Conservation (phyloP, 2,113 vertebrate species). For the Cranoglanis bouderius region DNA sequence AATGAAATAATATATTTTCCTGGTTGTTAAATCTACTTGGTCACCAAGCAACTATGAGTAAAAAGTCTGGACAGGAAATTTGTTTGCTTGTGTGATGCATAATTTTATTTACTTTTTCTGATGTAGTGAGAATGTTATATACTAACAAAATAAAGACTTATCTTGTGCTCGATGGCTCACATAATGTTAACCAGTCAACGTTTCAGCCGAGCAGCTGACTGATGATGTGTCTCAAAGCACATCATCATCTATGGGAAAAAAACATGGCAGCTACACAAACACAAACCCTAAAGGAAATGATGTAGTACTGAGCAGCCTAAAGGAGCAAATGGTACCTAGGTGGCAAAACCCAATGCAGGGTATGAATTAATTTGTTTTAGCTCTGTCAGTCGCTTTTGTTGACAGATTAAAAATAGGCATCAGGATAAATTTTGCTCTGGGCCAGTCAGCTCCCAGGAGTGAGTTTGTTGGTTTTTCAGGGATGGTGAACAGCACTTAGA, state of each 20-base stretch:
- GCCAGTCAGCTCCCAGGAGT: background rate
- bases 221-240: no score
- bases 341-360: background rate
- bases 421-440: background rate
- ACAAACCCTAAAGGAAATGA: background rate
- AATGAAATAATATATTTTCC: no score
- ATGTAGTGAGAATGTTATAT: no score
- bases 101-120: no score
- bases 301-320: background rate
- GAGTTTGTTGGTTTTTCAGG: background rate
- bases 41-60: background rate
- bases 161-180: no score
- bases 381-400: background rate
- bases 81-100: no score
- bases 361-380: background rate
- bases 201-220: no score
- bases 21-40: no score
- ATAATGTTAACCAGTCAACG: no score
- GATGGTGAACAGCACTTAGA: background rate
- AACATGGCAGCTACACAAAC: background rate
- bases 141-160: no score
- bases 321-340: background rate
- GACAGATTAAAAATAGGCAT: background rate
- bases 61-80: no score
- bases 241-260: no score